Evolutionary conservation across 2,797 vertebrate species (phyloP).

Genomic region (Hippopotamyrus pictus): DNA sequence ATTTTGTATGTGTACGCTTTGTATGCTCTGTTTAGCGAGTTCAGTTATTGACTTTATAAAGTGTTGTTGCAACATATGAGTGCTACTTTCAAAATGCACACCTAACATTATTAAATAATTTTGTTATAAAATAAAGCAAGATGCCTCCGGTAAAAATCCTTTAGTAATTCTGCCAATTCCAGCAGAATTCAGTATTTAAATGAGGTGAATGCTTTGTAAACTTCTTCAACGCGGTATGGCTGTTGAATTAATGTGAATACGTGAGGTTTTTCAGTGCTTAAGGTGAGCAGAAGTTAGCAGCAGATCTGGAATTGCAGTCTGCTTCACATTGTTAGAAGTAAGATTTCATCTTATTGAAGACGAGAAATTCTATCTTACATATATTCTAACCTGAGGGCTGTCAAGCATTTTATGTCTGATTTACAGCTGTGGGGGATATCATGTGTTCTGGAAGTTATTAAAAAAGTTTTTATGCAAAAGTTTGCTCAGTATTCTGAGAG

Average conservation of each 20-base stretch:
- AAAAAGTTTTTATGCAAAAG: not conserved
- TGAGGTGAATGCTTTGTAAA: not conserved
- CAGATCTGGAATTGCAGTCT: not conserved
- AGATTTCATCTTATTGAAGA: not conserved
- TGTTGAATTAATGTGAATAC: not conserved
- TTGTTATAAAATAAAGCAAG: not conserved
- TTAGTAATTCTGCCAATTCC: not conserved
- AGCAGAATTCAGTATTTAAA: not conserved
- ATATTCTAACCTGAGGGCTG: slow-evolving; percentile 8
- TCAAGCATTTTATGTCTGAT: not conserved
- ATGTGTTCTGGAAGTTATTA: not conserved
- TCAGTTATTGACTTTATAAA: not conserved
- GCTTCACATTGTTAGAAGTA: slow-evolving; percentile 1
- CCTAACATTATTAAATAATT: not conserved
- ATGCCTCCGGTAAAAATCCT: not conserved
- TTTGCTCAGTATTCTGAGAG: slow-evolving; percentile 5
- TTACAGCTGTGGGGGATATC: not conserved
- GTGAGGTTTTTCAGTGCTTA: not conserved
- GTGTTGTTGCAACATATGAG: not conserved
- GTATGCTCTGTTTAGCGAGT: not conserved
- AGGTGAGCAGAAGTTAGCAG: not conserved
- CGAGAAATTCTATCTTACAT: not conserved
- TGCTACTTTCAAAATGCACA: not conserved
- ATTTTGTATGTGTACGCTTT: not conserved
- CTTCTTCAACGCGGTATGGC: not conserved